These are phyloP conservation scores for Tineola bisselliella DNA, from an alignment of 2,888 invertebrate species.

Conservation along the genomic window DNA sequence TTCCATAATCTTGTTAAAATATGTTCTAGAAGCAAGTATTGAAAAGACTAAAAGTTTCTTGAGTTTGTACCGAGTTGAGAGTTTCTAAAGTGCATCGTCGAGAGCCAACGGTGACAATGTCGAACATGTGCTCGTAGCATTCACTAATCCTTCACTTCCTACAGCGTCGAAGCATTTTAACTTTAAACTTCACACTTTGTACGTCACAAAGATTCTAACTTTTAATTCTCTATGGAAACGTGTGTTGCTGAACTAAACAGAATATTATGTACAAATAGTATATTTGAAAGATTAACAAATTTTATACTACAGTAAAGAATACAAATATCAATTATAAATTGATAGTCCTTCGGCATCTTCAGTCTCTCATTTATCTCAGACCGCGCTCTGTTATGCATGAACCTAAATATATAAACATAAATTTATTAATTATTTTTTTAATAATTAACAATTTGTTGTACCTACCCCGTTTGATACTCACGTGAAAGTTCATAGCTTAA, in stretches of 20 bases:
- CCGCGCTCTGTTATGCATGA: too few species aligned
- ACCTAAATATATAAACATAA: too few species aligned
- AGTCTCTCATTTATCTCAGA: too few species aligned
- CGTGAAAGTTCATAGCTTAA: not conserved
- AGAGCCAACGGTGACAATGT: slow-evolving; percentile 37
- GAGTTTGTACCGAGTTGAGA: not conserved
- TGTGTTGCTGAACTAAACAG: not conserved
- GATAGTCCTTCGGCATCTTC: too few species aligned
- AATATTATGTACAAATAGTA: not conserved
- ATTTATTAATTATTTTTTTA: too few species aligned
- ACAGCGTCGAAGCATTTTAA: slow-evolving; percentile 14
- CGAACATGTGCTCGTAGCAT: slow-evolving; percentile 33
- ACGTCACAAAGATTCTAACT: slow-evolving; percentile 4
- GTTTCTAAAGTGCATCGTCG: slow-evolving; percentile 1
- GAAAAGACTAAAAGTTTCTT: slow-evolving; percentile 3
- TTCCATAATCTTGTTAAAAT: not conserved
- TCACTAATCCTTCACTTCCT: slow-evolving; percentile 40
- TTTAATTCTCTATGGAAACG: not conserved
- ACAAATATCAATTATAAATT: too few species aligned
- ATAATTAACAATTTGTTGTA: too few species aligned
- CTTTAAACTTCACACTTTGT: slow-evolving; percentile 7
- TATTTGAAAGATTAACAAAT: too few species aligned
- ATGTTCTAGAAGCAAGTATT: not conserved
- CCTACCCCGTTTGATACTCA: too few species aligned
- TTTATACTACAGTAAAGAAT: too few species aligned